Base-by-base conservation (phyloP, 2,113 vertebrate species). In the Ranitomeya imitator region DNA sequence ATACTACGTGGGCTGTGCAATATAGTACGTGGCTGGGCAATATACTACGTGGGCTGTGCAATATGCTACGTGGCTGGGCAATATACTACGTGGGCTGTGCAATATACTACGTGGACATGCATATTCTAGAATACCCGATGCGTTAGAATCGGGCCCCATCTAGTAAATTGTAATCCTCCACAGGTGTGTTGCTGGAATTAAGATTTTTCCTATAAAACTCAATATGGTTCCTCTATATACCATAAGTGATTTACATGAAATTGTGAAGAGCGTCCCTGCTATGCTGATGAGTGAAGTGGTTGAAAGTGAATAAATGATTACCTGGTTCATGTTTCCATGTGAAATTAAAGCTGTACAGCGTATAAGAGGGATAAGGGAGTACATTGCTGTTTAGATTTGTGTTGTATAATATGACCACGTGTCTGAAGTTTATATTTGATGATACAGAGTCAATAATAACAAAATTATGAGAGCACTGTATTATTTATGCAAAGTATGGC, bases 151-250 rank as follows among this genome's bases (percentile, higher is more conserved):
- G n/a, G n/a, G n/a, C n/a, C n/a, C n/a, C n/a, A n/a, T n/a, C n/a
- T n/a, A n/a, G n/a, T 57, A 60, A 67, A 83, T 83, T 21, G 52
- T 51, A 45, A 83, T 63, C 31, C 26, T 83, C 80, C 60, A 83
- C 80, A 83, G 80, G 80, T 82, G 77, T 60, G 77, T 60, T 60
- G 61, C 63, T 8, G 67, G 37, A 67, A 69, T 69, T 52, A 83
- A 21, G 26, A 51, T 45, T 82, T 82, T 37, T 60, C n/a, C 6
- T 21, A 37, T 81, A 7, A 31, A 59, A 55, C 10, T 57, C 23
- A 61, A 61, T 61, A 26, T 18, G 18, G 59, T 61, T n/a, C 19
- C 37, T 13, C 16, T n/a, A 45, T 21, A 13, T 19, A 31, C 26
- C 26, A 2, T 31, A 65, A 52, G 80, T 4, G 21, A 67, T 83